A percentile compares a stretch with the other conserved stretches of the same genome.
These are phyloP conservation scores for Poecilia gillii DNA, from an alignment of 2,797 vertebrate species.

Conservation along the genomic window DNA sequence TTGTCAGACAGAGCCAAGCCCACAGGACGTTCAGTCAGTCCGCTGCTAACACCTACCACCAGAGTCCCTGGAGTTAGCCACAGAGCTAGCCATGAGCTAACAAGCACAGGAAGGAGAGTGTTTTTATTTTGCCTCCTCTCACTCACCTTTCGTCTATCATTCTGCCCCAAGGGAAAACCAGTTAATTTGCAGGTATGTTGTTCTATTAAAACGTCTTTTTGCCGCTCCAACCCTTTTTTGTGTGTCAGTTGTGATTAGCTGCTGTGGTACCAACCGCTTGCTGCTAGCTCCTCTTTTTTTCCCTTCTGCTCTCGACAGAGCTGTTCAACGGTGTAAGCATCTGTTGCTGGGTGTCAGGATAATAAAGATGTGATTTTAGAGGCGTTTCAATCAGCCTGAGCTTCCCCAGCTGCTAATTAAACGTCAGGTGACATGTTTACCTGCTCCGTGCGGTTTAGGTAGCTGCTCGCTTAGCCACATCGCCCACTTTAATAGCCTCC, in stretches of 20 bases:
- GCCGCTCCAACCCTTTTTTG: neutral
- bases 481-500: constrained; percentile 32
- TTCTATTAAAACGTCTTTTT: neutral
- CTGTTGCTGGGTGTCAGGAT: constrained; percentile 43
- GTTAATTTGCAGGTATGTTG: constrained; percentile 29
- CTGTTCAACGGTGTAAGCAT: constrained; percentile 35
- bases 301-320: constrained; percentile 16
- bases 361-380: neutral
- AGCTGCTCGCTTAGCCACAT: constrained; percentile 51
- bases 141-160: constrained; percentile 13
- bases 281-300: constrained; percentile 30
- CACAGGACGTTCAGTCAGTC: constrained; percentile 55
- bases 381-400: neutral
- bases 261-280: constrained; percentile 34
- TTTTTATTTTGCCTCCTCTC: constrained; percentile 19
- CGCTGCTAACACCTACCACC: constrained; percentile 44
- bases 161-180: neutral
- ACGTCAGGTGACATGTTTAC: constrained; percentile 8
- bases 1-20: constrained; percentile 68
- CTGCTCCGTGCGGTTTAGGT: constrained; percentile 20
- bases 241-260: constrained; percentile 64
- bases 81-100: constrained; percentile 78
- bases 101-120: constrained; percentile 49
- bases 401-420: neutral
- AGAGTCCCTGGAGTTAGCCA: constrained; percentile 56